Evolutionary conservation across 2,113 vertebrate genomes (phyloP).

Genomic region (Ovibos moschatus): DNA sequence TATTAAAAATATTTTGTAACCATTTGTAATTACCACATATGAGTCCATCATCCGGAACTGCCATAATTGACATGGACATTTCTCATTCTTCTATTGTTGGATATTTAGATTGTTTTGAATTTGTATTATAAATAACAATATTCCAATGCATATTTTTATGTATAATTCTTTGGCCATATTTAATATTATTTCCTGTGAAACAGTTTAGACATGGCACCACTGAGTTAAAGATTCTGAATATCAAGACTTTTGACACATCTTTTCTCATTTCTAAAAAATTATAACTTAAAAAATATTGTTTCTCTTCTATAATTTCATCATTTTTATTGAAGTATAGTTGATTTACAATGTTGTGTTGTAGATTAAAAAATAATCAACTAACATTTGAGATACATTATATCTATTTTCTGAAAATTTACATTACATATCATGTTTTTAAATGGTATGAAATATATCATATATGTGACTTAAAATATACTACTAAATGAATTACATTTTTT

Average conservation of each 20-base stretch:
- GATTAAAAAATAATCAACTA: neutral
- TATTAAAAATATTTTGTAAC: conserved; percentile 19
- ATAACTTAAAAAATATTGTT: neutral
- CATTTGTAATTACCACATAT: neutral
- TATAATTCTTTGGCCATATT: neutral
- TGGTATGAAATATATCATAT: neutral
- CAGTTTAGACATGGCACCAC: neutral
- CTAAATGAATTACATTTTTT: neutral
- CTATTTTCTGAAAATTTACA: neutral
- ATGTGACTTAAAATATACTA: neutral
- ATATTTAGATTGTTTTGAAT: neutral
- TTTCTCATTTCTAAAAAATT: neutral
- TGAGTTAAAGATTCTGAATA: neutral
- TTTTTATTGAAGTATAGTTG: neutral
- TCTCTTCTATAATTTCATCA: neutral
- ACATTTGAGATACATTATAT: neutral
- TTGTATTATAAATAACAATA: neutral
- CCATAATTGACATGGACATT: neutral
- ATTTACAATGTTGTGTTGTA: neutral
- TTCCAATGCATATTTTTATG: neutral
- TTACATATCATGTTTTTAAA: neutral
- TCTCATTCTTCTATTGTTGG: neutral
- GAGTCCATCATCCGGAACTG: neutral
- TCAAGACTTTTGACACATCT: neutral
- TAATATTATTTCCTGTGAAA: neutral